Evolutionary conservation across 2,113 vertebrate species (phyloP).

Genomic region (Tretioscincus oriximinensis): DNA sequence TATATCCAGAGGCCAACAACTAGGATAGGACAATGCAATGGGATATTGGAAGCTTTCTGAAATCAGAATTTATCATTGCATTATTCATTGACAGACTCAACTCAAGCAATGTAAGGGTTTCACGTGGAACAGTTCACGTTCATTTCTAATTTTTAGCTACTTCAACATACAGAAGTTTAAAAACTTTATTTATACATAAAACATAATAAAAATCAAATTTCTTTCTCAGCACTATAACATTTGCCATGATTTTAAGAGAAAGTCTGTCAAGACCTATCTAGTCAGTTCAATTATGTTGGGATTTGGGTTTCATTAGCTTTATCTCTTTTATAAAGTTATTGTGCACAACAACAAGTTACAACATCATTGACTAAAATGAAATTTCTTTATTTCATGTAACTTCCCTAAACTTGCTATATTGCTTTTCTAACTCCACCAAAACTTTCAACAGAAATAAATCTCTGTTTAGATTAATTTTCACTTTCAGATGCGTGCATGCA

Average conservation of each 20-base stretch:
- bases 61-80: neutral
- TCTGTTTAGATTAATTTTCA: neutral
- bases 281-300: neutral
- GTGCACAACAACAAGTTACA: neutral
- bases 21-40: too few relatives aligned
- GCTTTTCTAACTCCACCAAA: neutral
- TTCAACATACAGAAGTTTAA: neutral
- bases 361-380: neutral
- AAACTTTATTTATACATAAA: too few relatives aligned
- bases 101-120: neutral
- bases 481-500: neutral
- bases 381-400: neutral
- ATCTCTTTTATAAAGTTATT: neutral
- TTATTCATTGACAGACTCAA: neutral
- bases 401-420: neutral
- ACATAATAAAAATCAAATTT: too few relatives aligned
- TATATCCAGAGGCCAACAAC: too few relatives aligned
- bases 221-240: neutral
- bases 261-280: neutral
- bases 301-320: neutral
- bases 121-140: neutral
- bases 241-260: neutral
- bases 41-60: neutral
- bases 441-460: conserved; percentile 12
- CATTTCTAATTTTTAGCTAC: neutral